Evolutionary conservation across 2,888 invertebrate genomes (phyloP).

Genomic region (Abrostola triplasia): DNA sequence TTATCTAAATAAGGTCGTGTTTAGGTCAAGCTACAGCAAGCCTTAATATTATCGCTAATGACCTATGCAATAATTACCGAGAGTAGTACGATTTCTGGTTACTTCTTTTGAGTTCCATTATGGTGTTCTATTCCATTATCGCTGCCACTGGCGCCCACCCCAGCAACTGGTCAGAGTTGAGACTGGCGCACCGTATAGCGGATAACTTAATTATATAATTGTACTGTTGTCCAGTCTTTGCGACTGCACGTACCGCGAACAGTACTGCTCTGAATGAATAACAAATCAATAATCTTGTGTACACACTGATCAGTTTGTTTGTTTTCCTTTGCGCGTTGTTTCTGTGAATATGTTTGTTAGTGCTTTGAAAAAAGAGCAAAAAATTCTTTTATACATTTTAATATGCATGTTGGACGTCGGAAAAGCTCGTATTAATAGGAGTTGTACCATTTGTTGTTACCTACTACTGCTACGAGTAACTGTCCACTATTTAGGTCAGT

Average conservation of each 20-base stretch:
- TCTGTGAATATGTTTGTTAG: neutral
- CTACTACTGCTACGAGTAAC: no score
- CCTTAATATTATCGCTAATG: no score
- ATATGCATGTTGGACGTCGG: no score
- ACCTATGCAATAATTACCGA: no score
- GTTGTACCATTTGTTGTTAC: no score
- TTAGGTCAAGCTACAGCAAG: no score
- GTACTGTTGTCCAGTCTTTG: constrained; percentile 55
- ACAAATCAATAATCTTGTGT: constrained; percentile 34
- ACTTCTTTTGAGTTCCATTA: constrained; percentile 3
- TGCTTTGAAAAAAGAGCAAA: neutral
- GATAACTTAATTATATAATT: constrained; percentile 71
- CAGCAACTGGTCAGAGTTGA: constrained; percentile 48
- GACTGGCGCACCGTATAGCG: constrained; percentile 61
- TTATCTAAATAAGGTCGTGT: no score
- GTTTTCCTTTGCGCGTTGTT: constrained; percentile 2
- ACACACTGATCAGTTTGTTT: constrained; percentile 30
- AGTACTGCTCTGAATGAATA: constrained; percentile 31
- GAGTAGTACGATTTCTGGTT: neutral
- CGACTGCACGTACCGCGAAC: constrained; percentile 25
- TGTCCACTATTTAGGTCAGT: no score
- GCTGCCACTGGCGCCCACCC: constrained; percentile 37
- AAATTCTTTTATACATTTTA: no score
- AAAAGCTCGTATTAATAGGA: no score
- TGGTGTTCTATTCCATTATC: no score